A percentile compares a stretch with the other conserved stretches of the same genome.
Evolutionary conservation across 2,797 vertebrate genomes (phyloP).

Genomic region (Melanotaenia boesemani): DNA sequence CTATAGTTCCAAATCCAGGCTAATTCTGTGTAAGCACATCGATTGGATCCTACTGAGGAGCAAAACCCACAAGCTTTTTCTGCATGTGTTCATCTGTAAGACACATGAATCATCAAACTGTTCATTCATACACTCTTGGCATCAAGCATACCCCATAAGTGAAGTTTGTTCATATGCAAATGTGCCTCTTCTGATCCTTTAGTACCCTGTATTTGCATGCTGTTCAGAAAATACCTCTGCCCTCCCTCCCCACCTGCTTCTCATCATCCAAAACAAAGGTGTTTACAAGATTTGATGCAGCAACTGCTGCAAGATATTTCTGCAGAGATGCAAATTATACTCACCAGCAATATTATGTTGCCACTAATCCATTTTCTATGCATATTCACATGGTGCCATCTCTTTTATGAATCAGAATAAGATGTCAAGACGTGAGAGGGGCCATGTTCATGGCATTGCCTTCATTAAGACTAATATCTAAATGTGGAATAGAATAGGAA

Average conservation of each 20-base stretch:
- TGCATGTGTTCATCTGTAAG: conserved; percentile 57
- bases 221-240: conserved; percentile 62
- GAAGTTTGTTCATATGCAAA: conserved; percentile 79
- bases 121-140: conserved; percentile 57
- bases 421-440: conserved; percentile 60
- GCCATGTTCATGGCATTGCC: conserved; percentile 34
- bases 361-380: conserved; percentile 69
- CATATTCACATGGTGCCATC: conserved; percentile 59
- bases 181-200: conserved; percentile 67
- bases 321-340: conserved; percentile 72
- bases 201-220: conserved; percentile 73
- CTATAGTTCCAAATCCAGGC: conserved; percentile 46
- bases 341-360: conserved; percentile 57
- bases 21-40: conserved; percentile 72
- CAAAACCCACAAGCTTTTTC: conserved; percentile 47
- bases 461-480: conserved; percentile 39
- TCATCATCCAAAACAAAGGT: conserved; percentile 75
- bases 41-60: conserved; percentile 54
- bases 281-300: conserved; percentile 65
- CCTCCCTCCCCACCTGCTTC: conserved; percentile 55
- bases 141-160: conserved; percentile 64
- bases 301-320: conserved; percentile 65
- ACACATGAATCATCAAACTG: conserved; percentile 59
- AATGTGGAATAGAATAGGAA: neutral
- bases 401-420: conserved; percentile 60